Percentiles rank a stretch among this genome's conserved stretches.
These are phyloP conservation scores for Plecturocebus donacophilus DNA, from an alignment of 2,113 vertebrate genomes.

Conservation along the genomic window DNA sequence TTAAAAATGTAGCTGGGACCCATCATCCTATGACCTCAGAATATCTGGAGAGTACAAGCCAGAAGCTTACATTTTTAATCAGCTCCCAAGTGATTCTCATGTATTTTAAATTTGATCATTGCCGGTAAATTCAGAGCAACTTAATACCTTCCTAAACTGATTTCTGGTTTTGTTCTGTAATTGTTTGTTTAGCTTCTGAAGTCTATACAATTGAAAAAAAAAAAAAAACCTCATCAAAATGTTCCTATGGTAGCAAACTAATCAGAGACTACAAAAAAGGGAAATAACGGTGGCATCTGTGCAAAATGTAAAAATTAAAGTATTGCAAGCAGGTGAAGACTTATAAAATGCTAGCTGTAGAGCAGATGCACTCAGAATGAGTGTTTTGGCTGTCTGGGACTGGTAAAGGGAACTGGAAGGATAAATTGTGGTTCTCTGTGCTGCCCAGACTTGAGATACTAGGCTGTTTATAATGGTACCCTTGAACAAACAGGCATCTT, in stretches of 20 bases:
- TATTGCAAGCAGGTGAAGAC: not conserved
- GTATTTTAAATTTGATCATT: slow-evolving; percentile 23
- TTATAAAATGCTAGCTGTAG: not conserved
- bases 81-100: not conserved
- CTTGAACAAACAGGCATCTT: not conserved
- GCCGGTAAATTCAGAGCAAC: not conserved
- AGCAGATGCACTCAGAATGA: not conserved
- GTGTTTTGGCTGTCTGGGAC: not conserved
- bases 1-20: not conserved
- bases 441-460: not conserved
- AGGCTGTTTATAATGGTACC: not conserved
- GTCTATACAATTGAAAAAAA: not conserved
- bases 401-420: not conserved
- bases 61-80: not conserved
- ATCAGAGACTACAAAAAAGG: not conserved
- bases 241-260: not conserved
- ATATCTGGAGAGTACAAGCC: not conserved
- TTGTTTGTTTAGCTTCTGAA: slow-evolving; percentile 30
- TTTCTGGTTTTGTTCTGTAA: not conserved
- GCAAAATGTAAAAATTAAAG: not conserved
- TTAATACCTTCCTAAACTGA: slow-evolving; percentile 47
- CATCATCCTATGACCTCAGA: not conserved
- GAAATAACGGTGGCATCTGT: not conserved
- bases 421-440: not conserved
- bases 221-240: slow-evolving; percentile 18